phyloP scores from a whole-genome alignment of 2,888 invertebrate species.

The Stegana nigrithorax region DNA sequence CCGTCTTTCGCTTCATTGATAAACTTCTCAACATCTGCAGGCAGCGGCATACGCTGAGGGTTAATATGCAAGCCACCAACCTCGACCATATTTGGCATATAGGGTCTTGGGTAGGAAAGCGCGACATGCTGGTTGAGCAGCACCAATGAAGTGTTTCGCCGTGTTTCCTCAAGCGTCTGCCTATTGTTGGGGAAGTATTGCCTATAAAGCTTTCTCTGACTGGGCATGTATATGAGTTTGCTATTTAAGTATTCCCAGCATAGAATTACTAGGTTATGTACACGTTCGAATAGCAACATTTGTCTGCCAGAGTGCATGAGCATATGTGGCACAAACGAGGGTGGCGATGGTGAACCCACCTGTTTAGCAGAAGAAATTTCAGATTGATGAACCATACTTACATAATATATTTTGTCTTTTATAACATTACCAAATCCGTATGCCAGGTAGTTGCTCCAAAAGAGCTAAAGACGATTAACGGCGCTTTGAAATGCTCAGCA shows the following conservation, averaged over 20 bases:
- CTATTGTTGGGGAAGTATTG: conserved; percentile 29
- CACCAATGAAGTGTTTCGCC: conserved; percentile 23
- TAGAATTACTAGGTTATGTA: conserved; percentile 46
- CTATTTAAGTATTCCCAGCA: conserved; percentile 37
- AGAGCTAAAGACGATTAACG: conserved; percentile 45
- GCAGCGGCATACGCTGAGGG: conserved; percentile 53
- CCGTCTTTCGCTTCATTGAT: conserved; percentile 68
- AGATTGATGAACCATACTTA: not conserved
- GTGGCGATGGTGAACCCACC: conserved; percentile 48
- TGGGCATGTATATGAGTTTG: conserved; percentile 46
- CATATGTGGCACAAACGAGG: conserved; percentile 48
- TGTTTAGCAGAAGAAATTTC: not conserved
- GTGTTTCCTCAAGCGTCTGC: conserved; percentile 26
- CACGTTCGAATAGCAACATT: conserved; percentile 59
- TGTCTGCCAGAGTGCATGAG: conserved; percentile 48
- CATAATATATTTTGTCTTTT: not conserved
- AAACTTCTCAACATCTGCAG: conserved; percentile 64
- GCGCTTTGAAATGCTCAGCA: conserved; percentile 48
- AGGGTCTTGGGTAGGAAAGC: conserved; percentile 62
- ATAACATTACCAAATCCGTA: conserved; percentile 38
- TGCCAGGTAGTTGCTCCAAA: conserved; percentile 52
- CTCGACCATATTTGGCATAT: conserved; percentile 67
- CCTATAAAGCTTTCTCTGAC: conserved; percentile 35
- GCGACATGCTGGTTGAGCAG: conserved; percentile 65
- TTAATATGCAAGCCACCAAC: conserved; percentile 68